A percentile compares a stretch with the other conserved stretches of the same genome.
Evolutionary conservation across 2,113 vertebrate species (phyloP).

Genomic region (Oriolus oriolus): DNA sequence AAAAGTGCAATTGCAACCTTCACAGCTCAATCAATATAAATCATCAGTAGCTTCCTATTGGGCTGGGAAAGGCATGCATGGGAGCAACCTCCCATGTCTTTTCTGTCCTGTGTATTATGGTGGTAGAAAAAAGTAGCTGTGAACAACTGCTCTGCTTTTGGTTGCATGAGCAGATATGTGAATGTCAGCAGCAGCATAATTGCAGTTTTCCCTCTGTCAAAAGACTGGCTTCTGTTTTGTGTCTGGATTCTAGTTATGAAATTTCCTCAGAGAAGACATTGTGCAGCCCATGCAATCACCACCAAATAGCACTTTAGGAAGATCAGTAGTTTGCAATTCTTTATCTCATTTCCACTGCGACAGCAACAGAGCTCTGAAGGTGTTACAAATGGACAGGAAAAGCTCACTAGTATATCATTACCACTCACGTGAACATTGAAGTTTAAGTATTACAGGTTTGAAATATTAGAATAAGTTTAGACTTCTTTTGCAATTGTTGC

Average conservation of each 20-base stretch:
- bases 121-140: neutral
- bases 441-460: neutral
- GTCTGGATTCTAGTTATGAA: slow-evolving; percentile 23
- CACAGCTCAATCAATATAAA: neutral
- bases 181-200: slow-evolving; percentile 14
- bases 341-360: neutral
- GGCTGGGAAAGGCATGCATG: neutral
- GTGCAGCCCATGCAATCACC: neutral
- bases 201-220: neutral
- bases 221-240: slow-evolving; percentile 45
- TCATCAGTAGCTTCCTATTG: neutral
- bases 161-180: neutral
- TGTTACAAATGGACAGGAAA: neutral
- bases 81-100: neutral
- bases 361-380: neutral
- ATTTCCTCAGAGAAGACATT: slow-evolving; percentile 36
- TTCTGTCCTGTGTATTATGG: neutral
- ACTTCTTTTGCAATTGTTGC: neutral
- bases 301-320: neutral
- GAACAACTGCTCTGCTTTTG: neutral
- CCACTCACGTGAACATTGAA: neutral
- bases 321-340: neutral
- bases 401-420: neutral
- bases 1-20: neutral
- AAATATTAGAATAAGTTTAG: neutral